Conservation (phyloP, 2,797 vertebrate genomes). For the Sibirionetta formosa region DNA sequence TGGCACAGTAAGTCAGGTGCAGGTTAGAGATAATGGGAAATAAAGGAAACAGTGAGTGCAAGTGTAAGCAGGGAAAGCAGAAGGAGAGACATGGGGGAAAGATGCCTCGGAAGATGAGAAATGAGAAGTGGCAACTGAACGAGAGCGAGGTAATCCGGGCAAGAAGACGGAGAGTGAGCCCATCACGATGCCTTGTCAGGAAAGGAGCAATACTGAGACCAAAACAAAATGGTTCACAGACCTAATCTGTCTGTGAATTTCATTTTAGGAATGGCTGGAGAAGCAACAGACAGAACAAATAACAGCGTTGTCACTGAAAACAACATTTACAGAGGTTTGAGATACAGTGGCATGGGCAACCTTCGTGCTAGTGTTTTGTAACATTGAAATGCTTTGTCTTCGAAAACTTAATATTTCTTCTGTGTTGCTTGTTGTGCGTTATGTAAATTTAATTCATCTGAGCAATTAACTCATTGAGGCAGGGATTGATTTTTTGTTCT, state of each 20-base stretch:
- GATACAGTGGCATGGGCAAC: accelerated
- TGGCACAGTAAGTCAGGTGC: neutral
- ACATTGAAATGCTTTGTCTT: neutral
- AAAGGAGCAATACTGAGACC: neutral
- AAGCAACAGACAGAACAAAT: neutral
- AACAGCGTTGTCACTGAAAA: neutral
- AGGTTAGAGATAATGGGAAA: neutral
- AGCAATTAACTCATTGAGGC: neutral
- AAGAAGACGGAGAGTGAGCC: neutral
- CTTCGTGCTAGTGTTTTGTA: neutral
- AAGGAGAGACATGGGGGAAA: accelerated
- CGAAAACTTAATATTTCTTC: neutral
- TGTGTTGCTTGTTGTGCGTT: neutral
- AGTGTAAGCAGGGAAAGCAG: neutral
- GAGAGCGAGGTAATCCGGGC: neutral
- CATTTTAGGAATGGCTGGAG: neutral
- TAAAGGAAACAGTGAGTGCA: neutral
- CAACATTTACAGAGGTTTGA: neutral
- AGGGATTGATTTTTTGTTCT: neutral
- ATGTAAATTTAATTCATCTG: neutral
- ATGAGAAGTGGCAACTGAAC: neutral
- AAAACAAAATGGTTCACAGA: neutral
- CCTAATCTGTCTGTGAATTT: accelerated
- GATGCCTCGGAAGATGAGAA: neutral
- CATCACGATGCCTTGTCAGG: accelerated